Conservation (phyloP, 2,888 invertebrate genomes). For the Pteria penguin region DNA sequence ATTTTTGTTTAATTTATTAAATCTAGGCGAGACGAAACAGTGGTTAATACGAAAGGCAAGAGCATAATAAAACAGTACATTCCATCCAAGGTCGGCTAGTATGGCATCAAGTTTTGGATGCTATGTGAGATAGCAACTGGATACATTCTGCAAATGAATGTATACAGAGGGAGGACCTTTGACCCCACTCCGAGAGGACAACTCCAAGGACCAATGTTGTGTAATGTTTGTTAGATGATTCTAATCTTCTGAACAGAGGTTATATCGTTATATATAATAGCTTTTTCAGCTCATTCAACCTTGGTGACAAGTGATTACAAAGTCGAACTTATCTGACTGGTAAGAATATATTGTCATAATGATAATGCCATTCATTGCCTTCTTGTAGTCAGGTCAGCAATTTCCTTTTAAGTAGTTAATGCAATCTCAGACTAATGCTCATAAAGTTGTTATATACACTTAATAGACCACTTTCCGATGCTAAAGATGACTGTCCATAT, state of each 20-base stretch:
- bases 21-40: no score
- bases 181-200: constrained; percentile 1
- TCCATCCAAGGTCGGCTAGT: constrained; percentile 3
- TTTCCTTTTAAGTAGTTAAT: no score
- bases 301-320: not conserved
- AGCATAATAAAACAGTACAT: constrained; percentile 5
- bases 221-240: not conserved
- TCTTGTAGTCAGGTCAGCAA: no score
- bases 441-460: no score
- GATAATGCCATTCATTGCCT: no score
- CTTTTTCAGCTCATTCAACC: constrained; percentile 4
- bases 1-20: no score
- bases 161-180: not conserved
- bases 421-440: no score
- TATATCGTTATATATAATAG: constrained; percentile 1
- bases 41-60: not conserved
- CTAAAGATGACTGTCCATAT: no score
- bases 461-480: no score
- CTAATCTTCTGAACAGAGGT: not conserved
- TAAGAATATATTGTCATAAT: not conserved
- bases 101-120: constrained; percentile 13
- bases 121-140: not conserved
- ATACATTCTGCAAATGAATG: constrained; percentile 7
- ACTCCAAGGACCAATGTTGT: constrained; percentile 17
- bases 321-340: not conserved